Conservation (phyloP, 2,797 vertebrate species). For the Schizopygopsis malacanthus region DNA sequence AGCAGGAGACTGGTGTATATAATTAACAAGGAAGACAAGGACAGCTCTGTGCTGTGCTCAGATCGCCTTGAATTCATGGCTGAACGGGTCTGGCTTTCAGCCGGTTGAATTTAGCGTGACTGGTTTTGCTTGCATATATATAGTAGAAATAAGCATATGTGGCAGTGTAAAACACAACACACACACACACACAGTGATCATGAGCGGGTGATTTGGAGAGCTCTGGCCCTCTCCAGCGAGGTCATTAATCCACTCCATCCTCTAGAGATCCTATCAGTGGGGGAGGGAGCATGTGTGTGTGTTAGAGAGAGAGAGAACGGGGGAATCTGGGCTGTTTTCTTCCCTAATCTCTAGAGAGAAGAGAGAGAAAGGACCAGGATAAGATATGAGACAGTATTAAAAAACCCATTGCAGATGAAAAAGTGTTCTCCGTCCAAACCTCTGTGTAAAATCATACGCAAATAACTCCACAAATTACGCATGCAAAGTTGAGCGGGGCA, state of each 20-base stretch:
- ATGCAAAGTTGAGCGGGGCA: background rate
- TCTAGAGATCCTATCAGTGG: conserved; percentile 58
- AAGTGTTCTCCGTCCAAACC: background rate
- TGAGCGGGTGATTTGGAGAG: conserved; percentile 60
- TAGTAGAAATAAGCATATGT: background rate
- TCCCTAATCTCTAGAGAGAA: conserved; percentile 62
- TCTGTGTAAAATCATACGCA: background rate
- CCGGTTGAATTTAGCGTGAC: conserved; percentile 14
- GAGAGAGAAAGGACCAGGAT: conserved; percentile 49
- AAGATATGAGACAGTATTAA: conserved; percentile 47
- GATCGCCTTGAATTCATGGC: conserved; percentile 45
- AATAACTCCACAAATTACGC: conserved; percentile 1
- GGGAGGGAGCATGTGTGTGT: conserved; percentile 34
- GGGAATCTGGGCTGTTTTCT: conserved; percentile 53
- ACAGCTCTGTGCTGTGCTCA: conserved; percentile 41
- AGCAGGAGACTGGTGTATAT: conserved; percentile 73
- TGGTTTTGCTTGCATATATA: background rate
- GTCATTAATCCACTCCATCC: conserved; percentile 66
- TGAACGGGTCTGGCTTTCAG: conserved; percentile 30
- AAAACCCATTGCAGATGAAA: conserved; percentile 40
- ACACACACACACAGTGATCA: conserved; percentile 45
- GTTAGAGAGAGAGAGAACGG: conserved; percentile 12
- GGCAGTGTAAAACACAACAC: conserved; percentile 2
- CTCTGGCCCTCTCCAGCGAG: conserved; percentile 63
- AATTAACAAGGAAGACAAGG: conserved; percentile 74